phyloP scores from a whole-genome alignment of 2,113 vertebrate species.

The Capreolus pygargus region DNA sequence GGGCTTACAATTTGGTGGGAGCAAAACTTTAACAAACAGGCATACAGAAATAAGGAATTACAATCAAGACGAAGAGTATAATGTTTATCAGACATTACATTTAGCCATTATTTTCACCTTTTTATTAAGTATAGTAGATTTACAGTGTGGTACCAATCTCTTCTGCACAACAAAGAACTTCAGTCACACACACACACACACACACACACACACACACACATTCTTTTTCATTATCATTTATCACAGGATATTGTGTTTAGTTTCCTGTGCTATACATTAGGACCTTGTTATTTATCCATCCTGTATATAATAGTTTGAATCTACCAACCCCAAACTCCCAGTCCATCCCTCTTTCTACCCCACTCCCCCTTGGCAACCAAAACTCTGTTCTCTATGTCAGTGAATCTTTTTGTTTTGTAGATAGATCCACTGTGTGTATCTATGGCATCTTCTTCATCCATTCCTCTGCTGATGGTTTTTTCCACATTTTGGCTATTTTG shows the following conservation, averaged over 20 bases:
- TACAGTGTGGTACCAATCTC: not conserved
- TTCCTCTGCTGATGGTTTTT: not conserved
- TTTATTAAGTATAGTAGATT: not conserved
- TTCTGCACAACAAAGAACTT: not conserved
- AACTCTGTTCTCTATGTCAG: not conserved
- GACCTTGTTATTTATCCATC: not conserved
- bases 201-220: not conserved
- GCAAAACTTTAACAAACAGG: not conserved
- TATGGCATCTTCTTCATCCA: not conserved
- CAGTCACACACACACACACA: not conserved
- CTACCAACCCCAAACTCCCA: not conserved
- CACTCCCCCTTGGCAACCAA: not conserved
- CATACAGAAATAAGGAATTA: not conserved
- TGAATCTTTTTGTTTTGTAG: not conserved
- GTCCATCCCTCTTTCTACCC: not conserved
- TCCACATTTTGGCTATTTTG: not conserved
- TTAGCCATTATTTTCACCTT: not conserved
- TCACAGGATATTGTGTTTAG: not conserved
- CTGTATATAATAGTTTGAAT: not conserved
- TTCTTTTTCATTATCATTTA: not conserved
- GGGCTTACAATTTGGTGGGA: not conserved
- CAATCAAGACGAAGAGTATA: not conserved
- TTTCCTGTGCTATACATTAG: not conserved
- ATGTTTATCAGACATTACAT: not conserved
- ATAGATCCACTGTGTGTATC: not conserved